Conservation (phyloP, 2,888 invertebrate genomes). For the Allolobophora icterica region DNA sequence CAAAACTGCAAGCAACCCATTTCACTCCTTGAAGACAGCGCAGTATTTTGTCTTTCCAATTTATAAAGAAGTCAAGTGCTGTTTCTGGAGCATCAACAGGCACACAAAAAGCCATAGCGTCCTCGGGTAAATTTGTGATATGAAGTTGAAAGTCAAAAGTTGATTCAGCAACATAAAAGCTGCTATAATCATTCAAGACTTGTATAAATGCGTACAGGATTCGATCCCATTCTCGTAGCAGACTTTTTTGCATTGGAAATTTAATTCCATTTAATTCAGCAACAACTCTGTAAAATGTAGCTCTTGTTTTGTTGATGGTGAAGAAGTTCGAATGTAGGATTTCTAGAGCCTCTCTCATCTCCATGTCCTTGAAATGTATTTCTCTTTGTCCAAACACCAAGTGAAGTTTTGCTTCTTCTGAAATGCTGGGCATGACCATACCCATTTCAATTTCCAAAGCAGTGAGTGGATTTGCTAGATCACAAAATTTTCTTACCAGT, state of each 20-base stretch:
- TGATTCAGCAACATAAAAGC: not conserved
- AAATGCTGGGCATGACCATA: not conserved
- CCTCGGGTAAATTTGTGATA: not conserved
- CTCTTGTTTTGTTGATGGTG: not conserved
- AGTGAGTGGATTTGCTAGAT: not conserved
- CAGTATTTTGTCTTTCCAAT: not conserved
- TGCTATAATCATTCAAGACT: not conserved
- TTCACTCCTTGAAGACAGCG: not conserved
- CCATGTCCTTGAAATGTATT: not conserved
- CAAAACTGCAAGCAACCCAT: too few species aligned
- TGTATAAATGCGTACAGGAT: not conserved
- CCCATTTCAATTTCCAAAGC: not conserved
- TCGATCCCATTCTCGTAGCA: not conserved
- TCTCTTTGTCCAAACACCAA: not conserved
- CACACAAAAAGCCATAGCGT: not conserved
- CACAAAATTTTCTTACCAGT: not conserved
- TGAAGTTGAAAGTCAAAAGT: not conserved
- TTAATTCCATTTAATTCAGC: not conserved
- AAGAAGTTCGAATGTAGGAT: not conserved
- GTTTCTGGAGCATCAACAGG: slow-evolving; percentile 5
- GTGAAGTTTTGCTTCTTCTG: not conserved
- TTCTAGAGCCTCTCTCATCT: not conserved
- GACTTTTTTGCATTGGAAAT: slow-evolving; percentile 1
- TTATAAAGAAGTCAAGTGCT: not conserved
- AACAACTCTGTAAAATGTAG: not conserved